Evolutionary conservation across 2,113 vertebrate genomes (phyloP).

Genomic region (Pluvianellus socialis): DNA sequence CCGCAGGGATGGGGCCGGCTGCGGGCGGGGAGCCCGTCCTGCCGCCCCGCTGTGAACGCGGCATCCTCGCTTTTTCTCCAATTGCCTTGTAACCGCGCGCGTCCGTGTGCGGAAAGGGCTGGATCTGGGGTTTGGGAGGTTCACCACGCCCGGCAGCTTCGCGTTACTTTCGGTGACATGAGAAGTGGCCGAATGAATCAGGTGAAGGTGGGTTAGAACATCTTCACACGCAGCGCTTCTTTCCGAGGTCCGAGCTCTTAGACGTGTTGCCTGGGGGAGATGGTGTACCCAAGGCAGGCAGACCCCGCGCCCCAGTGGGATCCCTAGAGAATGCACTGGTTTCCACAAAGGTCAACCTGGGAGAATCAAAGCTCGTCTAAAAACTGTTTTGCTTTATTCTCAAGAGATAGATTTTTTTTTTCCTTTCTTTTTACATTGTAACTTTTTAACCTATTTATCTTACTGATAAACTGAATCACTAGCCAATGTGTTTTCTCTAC

Average conservation of each 20-base stretch:
- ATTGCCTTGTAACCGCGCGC: neutral
- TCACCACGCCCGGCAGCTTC: neutral
- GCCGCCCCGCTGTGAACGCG: fast-evolving
- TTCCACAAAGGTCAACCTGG: neutral
- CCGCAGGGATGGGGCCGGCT: no score
- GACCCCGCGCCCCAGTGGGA: fast-evolving
- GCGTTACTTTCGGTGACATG: neutral
- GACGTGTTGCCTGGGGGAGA: no score
- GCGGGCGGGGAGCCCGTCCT: neutral
- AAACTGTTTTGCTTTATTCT: neutral
- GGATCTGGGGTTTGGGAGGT: neutral
- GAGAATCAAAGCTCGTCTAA: neutral
- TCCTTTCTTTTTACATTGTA: neutral
- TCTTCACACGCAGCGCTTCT: fast-evolving
- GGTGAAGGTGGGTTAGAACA: neutral
- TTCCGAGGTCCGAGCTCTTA: neutral
- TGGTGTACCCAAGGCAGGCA: fast-evolving
- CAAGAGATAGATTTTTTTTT: no score
- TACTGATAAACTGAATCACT: neutral
- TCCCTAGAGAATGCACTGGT: neutral
- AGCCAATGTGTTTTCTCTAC: neutral
- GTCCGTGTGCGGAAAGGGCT: fast-evolving
- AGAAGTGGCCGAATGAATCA: neutral
- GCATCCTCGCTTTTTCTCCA: neutral
- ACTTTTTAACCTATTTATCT: neutral